Evolutionary conservation across 2,113 vertebrate genomes (phyloP).

Genomic region (Actinemys pallida): DNA sequence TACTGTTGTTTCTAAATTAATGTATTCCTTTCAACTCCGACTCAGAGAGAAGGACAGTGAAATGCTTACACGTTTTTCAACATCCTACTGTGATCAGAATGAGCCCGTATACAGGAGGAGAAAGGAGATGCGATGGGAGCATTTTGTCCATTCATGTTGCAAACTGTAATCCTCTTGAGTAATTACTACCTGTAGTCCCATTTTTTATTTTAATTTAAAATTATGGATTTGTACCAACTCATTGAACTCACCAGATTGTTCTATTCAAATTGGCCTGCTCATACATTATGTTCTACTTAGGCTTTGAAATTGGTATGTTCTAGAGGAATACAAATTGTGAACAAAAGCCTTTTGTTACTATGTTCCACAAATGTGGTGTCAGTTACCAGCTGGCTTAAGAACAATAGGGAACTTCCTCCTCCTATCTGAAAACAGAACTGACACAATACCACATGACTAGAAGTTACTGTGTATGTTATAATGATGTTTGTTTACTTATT

Average conservation of each 20-base stretch:
- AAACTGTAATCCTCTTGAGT: not conserved
- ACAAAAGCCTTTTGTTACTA: slow-evolving; percentile 59
- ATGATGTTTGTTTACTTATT: slow-evolving; percentile 47
- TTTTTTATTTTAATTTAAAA: slow-evolving; percentile 43
- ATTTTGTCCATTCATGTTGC: not conserved
- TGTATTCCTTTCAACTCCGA: not conserved
- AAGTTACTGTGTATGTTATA: slow-evolving; percentile 47
- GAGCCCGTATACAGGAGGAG: not conserved
- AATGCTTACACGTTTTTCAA: not conserved
- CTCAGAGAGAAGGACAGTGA: not conserved
- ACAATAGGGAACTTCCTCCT: slow-evolving; percentile 65
- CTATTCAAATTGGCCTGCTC: not conserved
- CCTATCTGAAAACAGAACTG: slow-evolving; percentile 53
- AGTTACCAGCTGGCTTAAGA: slow-evolving; percentile 56
- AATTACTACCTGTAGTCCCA: not conserved
- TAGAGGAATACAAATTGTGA: slow-evolving; percentile 52
- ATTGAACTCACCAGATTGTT: not conserved
- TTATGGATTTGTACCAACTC: slow-evolving; percentile 13
- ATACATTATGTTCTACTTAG: slow-evolving; percentile 31
- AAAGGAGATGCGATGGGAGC: not conserved
- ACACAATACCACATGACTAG: slow-evolving; percentile 56
- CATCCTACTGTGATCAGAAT: not conserved
- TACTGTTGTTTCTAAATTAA: not conserved
- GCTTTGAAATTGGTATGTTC: not conserved
- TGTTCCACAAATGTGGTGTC: slow-evolving; percentile 52